Conservation (phyloP, 2,888 invertebrate genomes). For the Horisme vitalbata region DNA sequence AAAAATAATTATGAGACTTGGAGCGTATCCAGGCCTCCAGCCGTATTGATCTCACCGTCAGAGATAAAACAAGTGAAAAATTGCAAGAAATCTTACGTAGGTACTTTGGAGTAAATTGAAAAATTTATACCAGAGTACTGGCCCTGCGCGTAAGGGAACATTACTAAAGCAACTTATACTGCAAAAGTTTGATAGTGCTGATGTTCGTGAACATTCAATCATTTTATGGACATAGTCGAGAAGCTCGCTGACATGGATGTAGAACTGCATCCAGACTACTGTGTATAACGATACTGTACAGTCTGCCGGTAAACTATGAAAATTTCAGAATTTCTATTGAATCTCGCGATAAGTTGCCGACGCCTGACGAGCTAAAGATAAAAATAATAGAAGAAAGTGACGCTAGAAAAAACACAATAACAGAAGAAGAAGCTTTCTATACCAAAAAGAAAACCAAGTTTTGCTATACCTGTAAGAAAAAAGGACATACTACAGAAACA, state of each 20-base stretch:
- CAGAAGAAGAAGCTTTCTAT: no score
- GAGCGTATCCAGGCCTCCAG: slow-evolving; percentile 6
- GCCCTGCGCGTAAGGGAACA: slow-evolving; percentile 1
- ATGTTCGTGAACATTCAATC: background rate
- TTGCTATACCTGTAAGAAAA: background rate
- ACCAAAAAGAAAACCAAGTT: background rate
- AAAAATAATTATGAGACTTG: slow-evolving; percentile 14
- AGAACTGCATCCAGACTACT: slow-evolving; percentile 5
- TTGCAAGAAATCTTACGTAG: background rate
- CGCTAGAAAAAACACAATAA: background rate
- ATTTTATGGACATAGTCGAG: slow-evolving; percentile 2
- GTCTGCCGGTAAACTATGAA: slow-evolving; percentile 16
- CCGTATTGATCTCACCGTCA: no score
- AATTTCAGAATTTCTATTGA: slow-evolving; percentile 27
- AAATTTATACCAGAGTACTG: background rate
- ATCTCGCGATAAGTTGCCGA: slow-evolving; percentile 10
- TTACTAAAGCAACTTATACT: slow-evolving; percentile 4
- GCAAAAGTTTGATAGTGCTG: background rate
- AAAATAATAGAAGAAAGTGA: slow-evolving; percentile 28
- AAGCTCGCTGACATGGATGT: background rate
- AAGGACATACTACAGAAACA: background rate
- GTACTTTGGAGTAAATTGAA: background rate
- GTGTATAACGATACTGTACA: slow-evolving; percentile 24
- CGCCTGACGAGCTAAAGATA: slow-evolving; percentile 24
- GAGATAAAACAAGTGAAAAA: background rate